These are phyloP conservation scores for Caenorhabditis tropicalis DNA, from an alignment of 1,140 invertebrate species.

Conservation along the genomic window DNA sequence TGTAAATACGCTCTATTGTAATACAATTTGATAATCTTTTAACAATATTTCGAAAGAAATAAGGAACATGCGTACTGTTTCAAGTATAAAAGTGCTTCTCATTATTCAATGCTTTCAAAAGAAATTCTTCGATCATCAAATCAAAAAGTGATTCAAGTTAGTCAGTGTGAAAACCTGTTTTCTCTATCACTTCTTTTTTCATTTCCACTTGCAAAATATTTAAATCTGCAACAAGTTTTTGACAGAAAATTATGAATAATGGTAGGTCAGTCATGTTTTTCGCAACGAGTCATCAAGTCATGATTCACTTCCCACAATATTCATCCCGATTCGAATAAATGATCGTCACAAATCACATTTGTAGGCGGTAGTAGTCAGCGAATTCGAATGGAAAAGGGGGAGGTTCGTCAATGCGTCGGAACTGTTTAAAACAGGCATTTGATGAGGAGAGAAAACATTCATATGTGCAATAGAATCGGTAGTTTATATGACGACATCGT, in stretches of 20 bases:
- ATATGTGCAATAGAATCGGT: not conserved
- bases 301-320: not conserved
- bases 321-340: not conserved
- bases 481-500: not conserved
- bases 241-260: not conserved
- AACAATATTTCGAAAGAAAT: too few relatives aligned
- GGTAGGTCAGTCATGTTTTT: not conserved
- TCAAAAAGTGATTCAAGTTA: not conserved
- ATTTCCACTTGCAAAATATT: not conserved
- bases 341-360: not conserved
- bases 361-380: constrained; percentile 1
- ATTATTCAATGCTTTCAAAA: too few relatives aligned
- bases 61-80: too few relatives aligned
- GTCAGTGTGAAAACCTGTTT: too few relatives aligned
- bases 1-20: not conserved
- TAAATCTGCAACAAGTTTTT: not conserved
- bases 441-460: not conserved
- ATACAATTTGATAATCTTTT: too few relatives aligned
- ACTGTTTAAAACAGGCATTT: constrained; percentile 1
- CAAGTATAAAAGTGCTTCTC: too few relatives aligned
- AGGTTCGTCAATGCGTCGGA: constrained; percentile 8
- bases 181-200: not conserved
- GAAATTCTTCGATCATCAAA: not conserved
- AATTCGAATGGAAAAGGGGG: not conserved
- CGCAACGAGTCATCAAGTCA: not conserved